Percentiles rank a stretch among this genome's conserved stretches.
phyloP scores from a whole-genome alignment of 2,797 vertebrate species.

The Etheostoma nigrum region DNA sequence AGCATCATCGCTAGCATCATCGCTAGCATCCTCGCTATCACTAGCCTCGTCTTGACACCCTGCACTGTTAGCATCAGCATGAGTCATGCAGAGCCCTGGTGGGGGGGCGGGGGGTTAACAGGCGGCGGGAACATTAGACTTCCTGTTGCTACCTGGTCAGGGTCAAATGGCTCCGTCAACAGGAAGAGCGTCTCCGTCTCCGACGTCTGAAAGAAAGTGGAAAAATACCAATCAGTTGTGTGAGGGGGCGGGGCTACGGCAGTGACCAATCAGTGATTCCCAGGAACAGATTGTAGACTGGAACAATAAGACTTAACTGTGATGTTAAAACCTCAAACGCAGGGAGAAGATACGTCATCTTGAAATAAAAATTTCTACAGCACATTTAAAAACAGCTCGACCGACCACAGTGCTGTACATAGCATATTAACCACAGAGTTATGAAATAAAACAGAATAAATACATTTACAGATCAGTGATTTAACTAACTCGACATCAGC shows the following conservation, averaged over 20 bases:
- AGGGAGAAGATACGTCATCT: too few species aligned
- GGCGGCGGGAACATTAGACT: slow-evolving; percentile 50
- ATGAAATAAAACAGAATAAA: too few species aligned
- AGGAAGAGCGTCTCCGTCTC: slow-evolving; percentile 78
- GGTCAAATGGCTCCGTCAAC: slow-evolving; percentile 58
- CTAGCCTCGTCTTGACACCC: slow-evolving; percentile 5
- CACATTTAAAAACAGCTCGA: too few species aligned
- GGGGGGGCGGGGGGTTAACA: slow-evolving; percentile 37
- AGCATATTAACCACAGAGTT: too few species aligned
- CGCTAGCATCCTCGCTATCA: slow-evolving; percentile 1
- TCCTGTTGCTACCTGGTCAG: slow-evolving; percentile 75
- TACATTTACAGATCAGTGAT: too few species aligned
- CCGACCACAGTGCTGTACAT: too few species aligned
- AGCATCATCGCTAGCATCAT: slow-evolving; percentile 76
- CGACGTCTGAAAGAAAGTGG: slow-evolving; percentile 82
- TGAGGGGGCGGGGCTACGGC: background rate
- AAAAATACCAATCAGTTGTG: background rate
- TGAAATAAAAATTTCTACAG: too few species aligned
- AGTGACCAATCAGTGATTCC: too few species aligned
- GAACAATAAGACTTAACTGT: too few species aligned
- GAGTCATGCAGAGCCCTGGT: slow-evolving; percentile 24
- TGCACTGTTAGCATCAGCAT: slow-evolving; percentile 37
- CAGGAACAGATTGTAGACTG: too few species aligned
- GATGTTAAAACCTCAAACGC: too few species aligned
- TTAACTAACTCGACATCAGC: too few species aligned